These are phyloP conservation scores for Phalacrocorax pelagicus DNA, from an alignment of 2,113 vertebrate species.

Conservation along the genomic window DNA sequence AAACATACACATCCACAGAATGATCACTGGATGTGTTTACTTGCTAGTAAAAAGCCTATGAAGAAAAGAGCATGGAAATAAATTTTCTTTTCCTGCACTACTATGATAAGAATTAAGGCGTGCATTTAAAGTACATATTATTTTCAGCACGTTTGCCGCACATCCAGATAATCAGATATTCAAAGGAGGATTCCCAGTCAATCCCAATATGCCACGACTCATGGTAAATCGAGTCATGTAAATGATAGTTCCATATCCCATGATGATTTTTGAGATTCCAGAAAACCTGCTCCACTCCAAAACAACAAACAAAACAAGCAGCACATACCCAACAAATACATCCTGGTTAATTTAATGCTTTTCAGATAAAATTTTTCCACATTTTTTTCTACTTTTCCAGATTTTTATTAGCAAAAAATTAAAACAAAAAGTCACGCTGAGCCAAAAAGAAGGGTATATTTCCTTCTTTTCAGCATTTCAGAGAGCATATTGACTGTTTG, in stretches of 20 bases:
- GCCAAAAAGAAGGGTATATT: neutral
- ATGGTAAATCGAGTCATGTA: neutral
- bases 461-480: neutral
- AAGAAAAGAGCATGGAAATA: constrained; percentile 62
- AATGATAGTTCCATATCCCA: neutral
- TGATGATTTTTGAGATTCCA: neutral
- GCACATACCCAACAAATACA: neutral
- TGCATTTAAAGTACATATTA: constrained; percentile 49
- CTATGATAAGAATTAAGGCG: constrained; percentile 62
- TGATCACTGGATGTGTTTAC: constrained; percentile 58
- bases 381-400: neutral
- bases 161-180: constrained; percentile 62
- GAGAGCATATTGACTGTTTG: neutral
- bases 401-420: neutral
- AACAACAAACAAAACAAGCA: neutral
- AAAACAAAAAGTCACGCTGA: neutral
- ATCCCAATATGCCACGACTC: neutral
- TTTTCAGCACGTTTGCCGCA: constrained; percentile 33
- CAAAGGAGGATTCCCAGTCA: constrained; percentile 4
- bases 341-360: neutral
- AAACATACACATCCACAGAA: constrained; percentile 51
- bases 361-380: neutral
- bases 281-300: neutral
- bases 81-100: constrained; percentile 50
- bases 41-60: constrained; percentile 36